Conservation (phyloP, 2,888 invertebrate species). For the Resseliella maxima region DNA sequence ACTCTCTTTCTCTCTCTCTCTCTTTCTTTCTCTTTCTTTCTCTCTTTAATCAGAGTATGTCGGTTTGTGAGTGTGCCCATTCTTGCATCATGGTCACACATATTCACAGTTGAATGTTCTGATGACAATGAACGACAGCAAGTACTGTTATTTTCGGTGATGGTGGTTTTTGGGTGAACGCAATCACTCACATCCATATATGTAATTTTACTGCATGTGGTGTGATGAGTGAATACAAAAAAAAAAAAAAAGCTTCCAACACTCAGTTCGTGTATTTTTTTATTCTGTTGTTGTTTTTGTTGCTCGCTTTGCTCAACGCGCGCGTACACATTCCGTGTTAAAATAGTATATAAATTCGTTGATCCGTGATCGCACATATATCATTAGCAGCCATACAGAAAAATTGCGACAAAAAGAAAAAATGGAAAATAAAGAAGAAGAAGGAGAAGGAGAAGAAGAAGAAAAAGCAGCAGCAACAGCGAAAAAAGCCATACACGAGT, state of each 20-base stretch:
- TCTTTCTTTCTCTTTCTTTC: neutral
- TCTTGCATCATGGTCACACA: neutral
- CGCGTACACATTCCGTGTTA: neutral
- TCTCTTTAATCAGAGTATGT: neutral
- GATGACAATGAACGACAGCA: slow-evolving; percentile 15
- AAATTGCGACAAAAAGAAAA: neutral
- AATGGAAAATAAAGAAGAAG: no score
- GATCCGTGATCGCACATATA: slow-evolving; percentile 48
- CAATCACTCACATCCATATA: neutral
- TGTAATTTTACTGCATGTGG: neutral
- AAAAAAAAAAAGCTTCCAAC: neutral
- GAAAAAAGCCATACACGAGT: neutral
- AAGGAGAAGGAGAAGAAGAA: no score
- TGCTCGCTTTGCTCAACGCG: neutral
- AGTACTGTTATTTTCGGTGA: neutral
- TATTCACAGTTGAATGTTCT: neutral
- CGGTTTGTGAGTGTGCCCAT: neutral
- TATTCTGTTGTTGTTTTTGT: neutral
- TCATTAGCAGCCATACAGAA: slow-evolving; percentile 49
- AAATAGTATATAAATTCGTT: slow-evolving; percentile 47
- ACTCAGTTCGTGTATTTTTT: neutral
- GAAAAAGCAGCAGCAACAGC: neutral
- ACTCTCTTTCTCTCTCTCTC: neutral
- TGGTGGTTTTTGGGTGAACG: neutral
- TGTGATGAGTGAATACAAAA: neutral